Evolutionary conservation across 2,888 invertebrate species (phyloP).

Genomic region (Gisinianus flammeolus): DNA sequence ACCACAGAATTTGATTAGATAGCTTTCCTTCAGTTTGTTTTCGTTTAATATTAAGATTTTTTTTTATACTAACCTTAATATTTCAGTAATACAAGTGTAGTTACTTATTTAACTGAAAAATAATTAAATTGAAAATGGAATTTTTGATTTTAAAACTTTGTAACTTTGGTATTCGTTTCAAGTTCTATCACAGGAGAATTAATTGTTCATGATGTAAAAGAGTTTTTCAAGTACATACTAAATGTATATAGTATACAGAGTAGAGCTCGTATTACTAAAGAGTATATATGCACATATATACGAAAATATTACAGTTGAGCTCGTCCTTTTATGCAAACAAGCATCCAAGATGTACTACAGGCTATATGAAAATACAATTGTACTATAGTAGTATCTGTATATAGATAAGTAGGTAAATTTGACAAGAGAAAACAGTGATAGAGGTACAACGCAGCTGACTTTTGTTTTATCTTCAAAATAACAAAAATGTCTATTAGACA

Average conservation of each 20-base stretch:
- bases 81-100: background rate
- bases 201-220: background rate
- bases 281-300: background rate
- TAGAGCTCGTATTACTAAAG: background rate
- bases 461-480: background rate
- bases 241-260: background rate
- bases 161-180: background rate
- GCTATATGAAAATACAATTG: conserved; percentile 8
- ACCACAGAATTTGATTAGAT: background rate
- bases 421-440: background rate
- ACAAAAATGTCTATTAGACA: background rate
- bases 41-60: background rate
- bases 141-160: background rate
- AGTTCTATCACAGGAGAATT: background rate
- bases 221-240: too few species aligned
- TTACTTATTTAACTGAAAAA: background rate
- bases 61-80: background rate
- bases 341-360: too few species aligned
- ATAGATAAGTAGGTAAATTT: background rate
- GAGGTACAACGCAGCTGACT: conserved; percentile 2
- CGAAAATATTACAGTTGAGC: too few species aligned
- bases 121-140: background rate
- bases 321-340: too few species aligned
- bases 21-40: background rate
- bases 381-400: background rate